Conservation (phyloP, 1,140 invertebrate species). For the Heliconius nattereri region DNA sequence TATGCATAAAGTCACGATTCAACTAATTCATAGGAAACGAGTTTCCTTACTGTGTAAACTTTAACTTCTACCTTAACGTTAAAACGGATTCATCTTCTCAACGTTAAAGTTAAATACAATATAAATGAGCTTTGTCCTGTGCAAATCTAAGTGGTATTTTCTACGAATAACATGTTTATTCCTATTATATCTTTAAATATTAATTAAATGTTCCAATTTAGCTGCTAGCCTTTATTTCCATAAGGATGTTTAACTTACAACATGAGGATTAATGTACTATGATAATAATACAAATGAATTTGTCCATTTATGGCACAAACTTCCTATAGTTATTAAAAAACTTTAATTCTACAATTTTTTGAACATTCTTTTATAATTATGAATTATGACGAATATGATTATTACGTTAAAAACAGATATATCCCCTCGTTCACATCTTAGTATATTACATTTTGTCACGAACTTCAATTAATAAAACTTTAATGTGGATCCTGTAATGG, state of each 20-base stretch:
- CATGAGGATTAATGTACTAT: neutral
- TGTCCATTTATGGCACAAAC: neutral
- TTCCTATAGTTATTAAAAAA: neutral
- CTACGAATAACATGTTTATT: neutral
- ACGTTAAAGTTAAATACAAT: neutral
- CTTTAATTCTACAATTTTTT: neutral
- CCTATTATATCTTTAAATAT: neutral
- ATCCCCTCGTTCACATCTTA: neutral
- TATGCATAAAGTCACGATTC: constrained; percentile 74
- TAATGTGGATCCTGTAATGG: constrained; percentile 22
- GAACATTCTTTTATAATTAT: neutral
- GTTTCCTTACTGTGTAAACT: constrained; percentile 37
- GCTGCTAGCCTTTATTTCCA: neutral
- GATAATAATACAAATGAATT: neutral
- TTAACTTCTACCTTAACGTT: constrained; percentile 20
- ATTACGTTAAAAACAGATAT: neutral
- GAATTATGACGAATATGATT: no score
- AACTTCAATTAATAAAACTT: constrained; percentile 25
- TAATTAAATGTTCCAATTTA: neutral
- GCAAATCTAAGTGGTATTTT: neutral
- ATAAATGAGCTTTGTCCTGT: neutral
- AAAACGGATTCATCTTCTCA: neutral
- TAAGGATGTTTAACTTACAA: neutral
- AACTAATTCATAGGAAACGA: constrained; percentile 54
- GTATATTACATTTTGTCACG: constrained; percentile 44